Conservation (phyloP, 2,888 invertebrate genomes). For the Dolichopus griseipennis region DNA sequence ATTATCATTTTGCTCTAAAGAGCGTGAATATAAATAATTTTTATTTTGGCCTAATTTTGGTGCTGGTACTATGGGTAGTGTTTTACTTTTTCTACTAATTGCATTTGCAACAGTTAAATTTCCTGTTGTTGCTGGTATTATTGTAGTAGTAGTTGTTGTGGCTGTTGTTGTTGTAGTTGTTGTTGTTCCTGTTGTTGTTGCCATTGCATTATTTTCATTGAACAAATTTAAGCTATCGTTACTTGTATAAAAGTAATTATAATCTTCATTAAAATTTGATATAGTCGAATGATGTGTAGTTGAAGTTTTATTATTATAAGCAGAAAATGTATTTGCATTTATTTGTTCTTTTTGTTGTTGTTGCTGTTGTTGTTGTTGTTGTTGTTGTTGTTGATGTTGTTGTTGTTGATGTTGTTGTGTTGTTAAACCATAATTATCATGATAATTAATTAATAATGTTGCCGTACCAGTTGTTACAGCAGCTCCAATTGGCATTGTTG, state of each 20-base stretch:
- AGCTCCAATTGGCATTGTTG: conserved; percentile 22
- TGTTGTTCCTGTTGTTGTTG: conserved; percentile 31
- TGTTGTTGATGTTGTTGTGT: background rate
- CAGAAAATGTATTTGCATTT: no score
- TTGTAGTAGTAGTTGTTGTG: conserved; percentile 19
- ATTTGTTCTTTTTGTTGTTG: background rate
- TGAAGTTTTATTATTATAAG: background rate
- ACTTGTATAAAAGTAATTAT: conserved; percentile 63
- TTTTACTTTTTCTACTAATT: conserved; percentile 8
- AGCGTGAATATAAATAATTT: conserved; percentile 12
- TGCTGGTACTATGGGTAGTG: conserved; percentile 23
- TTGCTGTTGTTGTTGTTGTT: background rate
- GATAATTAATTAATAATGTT: conserved; percentile 18
- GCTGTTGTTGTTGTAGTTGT: conserved; percentile 23
- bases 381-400: no score
- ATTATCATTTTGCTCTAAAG: conserved; percentile 4
- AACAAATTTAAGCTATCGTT: conserved; percentile 48
- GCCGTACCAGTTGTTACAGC: conserved; percentile 10
- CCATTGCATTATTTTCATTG: conserved; percentile 29
- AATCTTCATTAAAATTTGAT: conserved; percentile 53
- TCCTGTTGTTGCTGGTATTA: conserved; percentile 17
- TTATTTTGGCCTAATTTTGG: conserved; percentile 21
- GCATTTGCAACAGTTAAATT: conserved; percentile 16
- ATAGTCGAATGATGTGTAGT: background rate
- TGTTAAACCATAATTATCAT: background rate